Percentiles rank a stretch among this genome's conserved stretches.
Evolutionary conservation across 2,113 vertebrate genomes (phyloP).

Genomic region (Emydura subglobosa): DNA sequence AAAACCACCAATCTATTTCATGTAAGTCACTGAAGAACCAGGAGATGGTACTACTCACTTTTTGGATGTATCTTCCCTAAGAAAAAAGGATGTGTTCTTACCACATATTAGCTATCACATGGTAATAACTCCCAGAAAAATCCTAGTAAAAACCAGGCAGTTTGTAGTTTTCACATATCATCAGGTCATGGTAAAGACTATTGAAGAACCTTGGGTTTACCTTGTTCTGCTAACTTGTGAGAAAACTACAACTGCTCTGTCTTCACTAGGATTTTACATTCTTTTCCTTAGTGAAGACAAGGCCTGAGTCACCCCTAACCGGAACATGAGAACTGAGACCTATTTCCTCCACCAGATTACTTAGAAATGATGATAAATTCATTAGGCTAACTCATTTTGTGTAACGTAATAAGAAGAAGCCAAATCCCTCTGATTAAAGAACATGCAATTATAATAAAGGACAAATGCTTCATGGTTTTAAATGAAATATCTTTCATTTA

Average conservation of each 20-base stretch:
- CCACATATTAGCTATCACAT: not conserved
- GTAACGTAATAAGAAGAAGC: constrained; percentile 28
- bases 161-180: not conserved
- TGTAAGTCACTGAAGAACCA: not conserved
- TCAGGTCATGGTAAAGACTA: not conserved
- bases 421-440: not conserved
- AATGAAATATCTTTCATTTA: constrained; percentile 34
- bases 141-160: not conserved
- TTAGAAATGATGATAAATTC: not conserved
- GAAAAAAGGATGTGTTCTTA: not conserved
- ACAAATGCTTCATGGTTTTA: not conserved
- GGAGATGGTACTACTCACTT: rapidly evolving
- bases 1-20: not conserved
- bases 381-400: not conserved
- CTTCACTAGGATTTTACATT: not conserved
- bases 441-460: constrained; percentile 18
- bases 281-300: not conserved
- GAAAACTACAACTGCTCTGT: not conserved
- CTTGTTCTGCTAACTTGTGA: not conserved
- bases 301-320: not conserved
- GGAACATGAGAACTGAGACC: not conserved
- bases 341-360: not conserved
- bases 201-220: not conserved
- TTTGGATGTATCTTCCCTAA: not conserved
- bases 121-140: not conserved